Evolutionary conservation across 2,113 vertebrate species (phyloP), one percentile per base, ranked within the genome.

Genomic region (Pseudonaja textilis): DNA sequence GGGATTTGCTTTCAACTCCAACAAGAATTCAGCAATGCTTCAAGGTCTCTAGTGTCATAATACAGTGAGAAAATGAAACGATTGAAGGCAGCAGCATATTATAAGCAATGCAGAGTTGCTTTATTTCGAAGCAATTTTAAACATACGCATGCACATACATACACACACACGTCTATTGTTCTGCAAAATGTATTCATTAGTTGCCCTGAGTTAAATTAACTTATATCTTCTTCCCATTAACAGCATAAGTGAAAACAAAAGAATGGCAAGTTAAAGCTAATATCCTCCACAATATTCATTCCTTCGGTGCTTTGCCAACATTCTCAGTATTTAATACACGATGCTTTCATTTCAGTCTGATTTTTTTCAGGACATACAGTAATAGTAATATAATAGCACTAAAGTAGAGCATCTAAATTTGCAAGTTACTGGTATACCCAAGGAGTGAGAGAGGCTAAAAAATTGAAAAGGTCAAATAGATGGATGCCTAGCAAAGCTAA

Each of bases 41-140:
- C 61, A 90, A 93, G 93, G 42, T 93, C 92, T 94, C 47, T 25
- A 92, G 85, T 90, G 95, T 94, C 93, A 81, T 93, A 95, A 96
- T 93, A 90, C 87, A 81, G 94, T 89, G 88, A 92, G 95, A 94
- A 93, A 94, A 93, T 91, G 56, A 95, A 96, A 95, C 93, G 93
- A 95, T 93, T 93, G 95, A 94, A 94, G 95, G 91, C 86, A 93
- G 92, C 29, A 20, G 92, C 42, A 16, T 92, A 64, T 47, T 94
- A 94, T 95, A 95, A 91, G 93, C 93, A 93, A 88, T 47, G 87
- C 93, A 96, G 96, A 97, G 96, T 96, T 96, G 96, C 95, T 96
- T 96, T 94, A 97, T 97, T 94, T 96, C 91, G 56, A 57, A 93
- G 92, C 93, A 96, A 95, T 96, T 96, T 96, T 88, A 59, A 18